Base-by-base conservation (phyloP, 2,113 vertebrate genomes). In the Sinosuthora webbiana region DNA sequence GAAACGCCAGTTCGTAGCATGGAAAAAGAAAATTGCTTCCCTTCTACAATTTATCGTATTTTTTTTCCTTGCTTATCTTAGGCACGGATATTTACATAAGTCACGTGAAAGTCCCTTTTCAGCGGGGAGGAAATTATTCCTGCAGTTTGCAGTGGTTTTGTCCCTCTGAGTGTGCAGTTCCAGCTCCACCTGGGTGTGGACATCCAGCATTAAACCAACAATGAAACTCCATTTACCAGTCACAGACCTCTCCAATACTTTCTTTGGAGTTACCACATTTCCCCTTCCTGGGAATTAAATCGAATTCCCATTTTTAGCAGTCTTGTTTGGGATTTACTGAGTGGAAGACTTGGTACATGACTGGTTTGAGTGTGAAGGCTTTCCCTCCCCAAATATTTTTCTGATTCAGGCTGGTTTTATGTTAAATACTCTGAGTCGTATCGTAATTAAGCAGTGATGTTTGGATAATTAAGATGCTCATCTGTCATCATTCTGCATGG, bases 401-500 rank as follows among this genome's bases (percentile, higher is more conserved):
- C 87, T 81, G 64, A 39, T 65, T 64, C 73, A 94, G 10, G 47
- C 89, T 78, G 2, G 2, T 21, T 86, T 91, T 56, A 13, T 62
- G 35, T 77, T 65, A 47, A 33, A 49, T 91, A 62, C 16, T 87
- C n/a, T 53, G 79, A 91, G 50, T 56, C 87, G 35, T 16, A 22
- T 84, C 89, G 52, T 78, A 96, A 73, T 42, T 93, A 79, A 73
- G 33, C 75, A 74, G 31, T 90, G 89, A 63, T 93, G 89, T 97
- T 70, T 83, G 50, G 75, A 25, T 95, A 85, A 79, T 87, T 67
- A 83, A 89, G 57, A 23, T 62, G 50, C 13, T 94, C 57, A 68
- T 96, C 92, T 93, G 73, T 92, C 83, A 78, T 65, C 0, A 4
- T 94, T 96, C 91, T 94, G 59, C 63, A 14, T 74, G 74, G 70